Evolutionary conservation across 2,888 invertebrate genomes (phyloP), one percentile per base, ranked within the genome.

Genomic region (Apamea monoglypha): DNA sequence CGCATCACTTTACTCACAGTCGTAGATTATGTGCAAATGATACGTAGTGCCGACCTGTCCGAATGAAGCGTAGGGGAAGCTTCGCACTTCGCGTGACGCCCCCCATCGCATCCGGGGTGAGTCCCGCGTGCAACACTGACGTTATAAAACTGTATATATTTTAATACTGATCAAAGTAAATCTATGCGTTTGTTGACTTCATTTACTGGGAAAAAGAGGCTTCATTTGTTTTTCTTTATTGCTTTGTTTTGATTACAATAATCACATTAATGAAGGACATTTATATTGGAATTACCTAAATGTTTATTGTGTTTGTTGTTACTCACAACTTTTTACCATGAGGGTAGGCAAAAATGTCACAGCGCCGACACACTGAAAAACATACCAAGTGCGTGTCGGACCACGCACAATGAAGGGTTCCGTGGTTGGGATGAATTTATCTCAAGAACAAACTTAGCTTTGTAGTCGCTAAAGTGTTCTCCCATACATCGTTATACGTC

Each of bases 1-100:
- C 63, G 71, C 70, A 71, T 82, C 82, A 82, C 29, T 86, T 83
- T 53, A 82, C 64, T 84, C 14, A 50, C 40, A 78, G 68, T 81
- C 81, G 29, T 87, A 85, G 87, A 80, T 85, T 29, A 87, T 66
- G 86, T 87, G 85, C 88, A 87, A 85, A 87, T 85, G 87, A 87
- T 85, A 81, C 88, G 88, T 77, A 70, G 74, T 72, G 66, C 87
- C 85, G 85, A 76, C 81, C 81, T 69, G 88, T 87, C 85, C 85
- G 21, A 67, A 16, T 64, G 29, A 63, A 66, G 73, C 77, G 72
- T 67, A 73, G 85, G 85, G 88, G 88, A 87, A 64, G 85, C 64
- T 66, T 76, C 66, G 71, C 85, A 75, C 80, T 80, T 85, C 85
- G 85, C 88, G 85, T 85, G 85, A 74, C 53, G 85, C 74, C 63